Base-by-base conservation (phyloP, 2,113 vertebrate species). In the Pantherophis guttatus region DNA sequence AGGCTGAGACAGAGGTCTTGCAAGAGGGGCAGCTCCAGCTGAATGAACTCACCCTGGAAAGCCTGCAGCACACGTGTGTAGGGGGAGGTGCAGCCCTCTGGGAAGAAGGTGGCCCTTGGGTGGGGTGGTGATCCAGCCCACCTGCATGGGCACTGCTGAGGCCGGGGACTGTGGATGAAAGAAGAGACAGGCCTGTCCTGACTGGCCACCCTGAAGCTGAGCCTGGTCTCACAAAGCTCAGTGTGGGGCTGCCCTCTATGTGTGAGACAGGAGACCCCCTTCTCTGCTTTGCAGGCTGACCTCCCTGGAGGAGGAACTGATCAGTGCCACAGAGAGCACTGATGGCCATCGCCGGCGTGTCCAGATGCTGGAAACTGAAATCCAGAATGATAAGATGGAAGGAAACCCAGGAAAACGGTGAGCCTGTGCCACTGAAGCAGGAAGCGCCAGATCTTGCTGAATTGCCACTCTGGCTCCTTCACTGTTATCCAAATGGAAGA, bases 21-120 rank as follows among this genome's bases (percentile, higher is more conserved):
- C 96, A 91, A 0, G 95, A 98, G 0, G 98, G 97, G 11, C 98
- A 99, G 94, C 97, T 99, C 89, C 98, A 99, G 96, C 95, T 99
- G 92, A 99, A 99, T 0, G 98, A 99, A 81, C 98, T 99, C 93
- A 99, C 99, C 0, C 23, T 99, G 0, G 99, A 99, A 96, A 98
- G 97, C 0, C 95, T 99, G 92, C 98, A 99, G 95, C 99, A 99
- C 97, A 98, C 97, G 99, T 99, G 96, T 92, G 98, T 44, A n/a
- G 88, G 86, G 85, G n/a, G 52, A 15, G 88, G 26, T 50, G 48
- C 24, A 0, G 10, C 3, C 50, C 19, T 48, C 55, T 29, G 0
- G 2, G 12, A 53, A 23, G 19, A 23, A 48, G 15, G 48, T 12
- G 12, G 53, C 24, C 1, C 8, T 23, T 13, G 33, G 53, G n/a